Conservation (phyloP, 2,888 invertebrate species). For the Drosophila subquinaria region DNA sequence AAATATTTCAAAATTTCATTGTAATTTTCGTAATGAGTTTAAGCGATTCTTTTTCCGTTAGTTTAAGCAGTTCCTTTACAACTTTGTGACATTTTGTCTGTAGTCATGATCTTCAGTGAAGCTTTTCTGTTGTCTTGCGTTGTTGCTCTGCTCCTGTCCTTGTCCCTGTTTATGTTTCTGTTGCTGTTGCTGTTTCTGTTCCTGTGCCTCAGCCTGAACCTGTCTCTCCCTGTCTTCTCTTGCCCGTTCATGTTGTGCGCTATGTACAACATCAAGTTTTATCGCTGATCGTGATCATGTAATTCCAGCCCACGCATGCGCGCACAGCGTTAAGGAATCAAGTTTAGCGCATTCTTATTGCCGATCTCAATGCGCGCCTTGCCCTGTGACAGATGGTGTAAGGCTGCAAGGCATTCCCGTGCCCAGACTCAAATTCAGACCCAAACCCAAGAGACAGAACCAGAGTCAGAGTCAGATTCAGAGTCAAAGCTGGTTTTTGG, state of each 20-base stretch:
- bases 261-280: constrained; percentile 83
- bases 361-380: constrained; percentile 67
- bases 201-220: constrained; percentile 15
- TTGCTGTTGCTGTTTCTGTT: constrained; percentile 6
- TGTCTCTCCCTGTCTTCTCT: constrained; percentile 3
- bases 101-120: constrained; percentile 6
- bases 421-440: constrained; percentile 39
- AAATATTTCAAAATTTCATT: background rate
- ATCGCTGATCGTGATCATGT: constrained; percentile 86
- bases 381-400: constrained; percentile 80
- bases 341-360: constrained; percentile 81
- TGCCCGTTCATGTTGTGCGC: constrained; percentile 54
- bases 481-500: constrained; percentile 21
- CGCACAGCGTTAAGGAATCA: constrained; percentile 78
- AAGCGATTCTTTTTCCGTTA: background rate
- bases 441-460: constrained; percentile 9
- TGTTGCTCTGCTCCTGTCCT: constrained; percentile 26
- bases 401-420: constrained; percentile 77
- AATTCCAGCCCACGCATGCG: constrained; percentile 85
- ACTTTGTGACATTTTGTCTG: constrained; percentile 15
- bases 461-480: constrained; percentile 31
- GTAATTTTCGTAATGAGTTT: background rate
- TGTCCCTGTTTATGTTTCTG: constrained; percentile 18
- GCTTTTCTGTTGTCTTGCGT: background rate
- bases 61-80: background rate